Percentiles rank a stretch among this genome's conserved stretches.
Evolutionary conservation across 2,888 invertebrate species (phyloP).

Genomic region (Seira ritae): DNA sequence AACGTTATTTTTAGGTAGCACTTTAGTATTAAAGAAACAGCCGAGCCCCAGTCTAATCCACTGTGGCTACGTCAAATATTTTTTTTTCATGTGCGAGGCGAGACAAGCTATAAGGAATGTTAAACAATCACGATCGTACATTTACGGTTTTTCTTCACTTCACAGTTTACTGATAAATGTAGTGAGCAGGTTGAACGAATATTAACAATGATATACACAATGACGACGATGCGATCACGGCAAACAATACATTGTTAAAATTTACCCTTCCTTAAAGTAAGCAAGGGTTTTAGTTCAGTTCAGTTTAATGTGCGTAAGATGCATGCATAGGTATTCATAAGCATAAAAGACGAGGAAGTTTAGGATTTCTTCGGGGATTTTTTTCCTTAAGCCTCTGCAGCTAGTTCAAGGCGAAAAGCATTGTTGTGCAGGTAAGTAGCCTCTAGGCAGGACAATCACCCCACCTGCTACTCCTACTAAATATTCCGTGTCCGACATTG

Average conservation of each 20-base stretch:
- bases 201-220: background rate
- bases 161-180: conserved; percentile 40
- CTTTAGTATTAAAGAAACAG: background rate
- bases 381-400: background rate
- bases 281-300: background rate
- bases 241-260: background rate
- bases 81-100: background rate
- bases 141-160: conserved; percentile 40
- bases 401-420: background rate
- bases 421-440: conserved; percentile 54
- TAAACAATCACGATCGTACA: background rate
- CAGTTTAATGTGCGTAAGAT: background rate
- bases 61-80: background rate
- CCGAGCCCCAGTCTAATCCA: background rate
- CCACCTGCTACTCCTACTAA: background rate
- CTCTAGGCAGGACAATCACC: conserved; percentile 59
- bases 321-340: background rate
- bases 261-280: background rate
- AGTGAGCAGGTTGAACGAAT: background rate
- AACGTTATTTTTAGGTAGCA: conserved; percentile 44
- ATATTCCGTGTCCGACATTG: too few species aligned
- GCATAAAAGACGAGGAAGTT: conserved; percentile 39
- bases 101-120: background rate
- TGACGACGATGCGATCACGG: background rate
- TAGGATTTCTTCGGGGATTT: conserved; percentile 23